A percentile compares a stretch with the other conserved stretches of the same genome.
Conservation (phyloP, 1,140 invertebrate genomes). For the Sitobion miscanthi region DNA sequence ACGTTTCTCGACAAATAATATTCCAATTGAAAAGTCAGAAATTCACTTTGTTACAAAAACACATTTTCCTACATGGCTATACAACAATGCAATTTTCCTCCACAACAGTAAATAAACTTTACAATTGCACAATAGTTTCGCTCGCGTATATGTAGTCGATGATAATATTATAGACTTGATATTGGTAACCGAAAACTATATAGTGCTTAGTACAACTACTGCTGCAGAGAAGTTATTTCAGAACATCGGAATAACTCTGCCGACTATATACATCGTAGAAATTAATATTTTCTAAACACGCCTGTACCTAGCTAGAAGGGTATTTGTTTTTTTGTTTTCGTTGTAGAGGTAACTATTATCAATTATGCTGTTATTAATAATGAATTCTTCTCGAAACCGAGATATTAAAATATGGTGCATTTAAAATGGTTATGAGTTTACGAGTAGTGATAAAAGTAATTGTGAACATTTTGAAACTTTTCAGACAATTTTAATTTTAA, state of each 20-base stretch:
- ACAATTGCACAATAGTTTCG: not conserved
- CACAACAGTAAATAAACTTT: not conserved
- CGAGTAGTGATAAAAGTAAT: not conserved
- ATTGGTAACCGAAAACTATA: not conserved
- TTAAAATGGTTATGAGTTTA: not conserved
- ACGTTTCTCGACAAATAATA: not conserved
- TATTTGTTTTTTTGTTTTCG: not conserved
- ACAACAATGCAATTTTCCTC: not conserved
- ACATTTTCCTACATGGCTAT: not conserved
- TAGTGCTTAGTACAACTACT: not conserved
- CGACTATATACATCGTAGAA: not conserved
- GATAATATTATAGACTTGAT: not conserved
- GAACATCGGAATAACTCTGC: not conserved
- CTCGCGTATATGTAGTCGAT: not conserved
- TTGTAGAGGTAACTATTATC: not conserved
- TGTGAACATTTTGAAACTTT: not conserved
- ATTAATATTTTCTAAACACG: not conserved
- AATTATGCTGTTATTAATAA: not conserved
- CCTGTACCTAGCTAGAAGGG: too few relatives aligned
- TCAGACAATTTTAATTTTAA: not conserved
- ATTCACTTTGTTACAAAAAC: not conserved
- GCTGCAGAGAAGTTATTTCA: not conserved
- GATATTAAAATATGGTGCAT: not conserved
- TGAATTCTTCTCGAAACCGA: not conserved
- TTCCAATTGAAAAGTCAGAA: constrained; percentile 11